A percentile compares a stretch with the other conserved stretches of the same genome.
Conservation (phyloP, 2,888 invertebrate species). For the Seira musarum region DNA sequence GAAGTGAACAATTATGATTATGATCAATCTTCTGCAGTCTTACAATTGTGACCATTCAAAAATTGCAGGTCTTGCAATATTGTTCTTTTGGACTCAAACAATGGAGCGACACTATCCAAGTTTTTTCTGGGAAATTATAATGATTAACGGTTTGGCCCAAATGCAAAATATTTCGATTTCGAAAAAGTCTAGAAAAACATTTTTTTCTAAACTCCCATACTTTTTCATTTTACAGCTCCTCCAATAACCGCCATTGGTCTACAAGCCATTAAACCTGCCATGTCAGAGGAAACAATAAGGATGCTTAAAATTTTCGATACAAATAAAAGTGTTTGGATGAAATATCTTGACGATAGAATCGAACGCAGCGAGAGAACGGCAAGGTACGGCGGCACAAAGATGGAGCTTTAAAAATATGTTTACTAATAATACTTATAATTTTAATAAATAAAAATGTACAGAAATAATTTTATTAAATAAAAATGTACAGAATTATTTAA, state of each 20-base stretch:
- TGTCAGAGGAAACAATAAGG: slow-evolving; percentile 21
- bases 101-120: not conserved
- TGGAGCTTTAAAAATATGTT: not conserved
- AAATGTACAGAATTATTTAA: not conserved
- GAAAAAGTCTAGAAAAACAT: not conserved
- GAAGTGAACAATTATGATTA: no score
- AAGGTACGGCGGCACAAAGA: not conserved
- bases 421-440: no score
- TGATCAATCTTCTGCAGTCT: not conserved
- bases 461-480: not conserved
- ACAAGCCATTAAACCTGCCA: slow-evolving; percentile 20
- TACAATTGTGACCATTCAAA: no score
- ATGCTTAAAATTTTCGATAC: slow-evolving; percentile 20
- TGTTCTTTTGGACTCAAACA: not conserved
- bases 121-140: not conserved
- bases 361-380: slow-evolving; percentile 20
- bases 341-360: slow-evolving; percentile 23
- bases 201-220: not conserved
- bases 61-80: not conserved
- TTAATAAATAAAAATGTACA: not conserved
- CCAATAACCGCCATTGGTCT: slow-evolving; percentile 20
- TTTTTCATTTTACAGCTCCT: slow-evolving; percentile 25
- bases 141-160: not conserved
- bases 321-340: slow-evolving; percentile 25
- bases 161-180: not conserved